These are phyloP conservation scores for Macrotrachela quadricornifera DNA, from an alignment of 1,140 invertebrate genomes.

Conservation along the genomic window DNA sequence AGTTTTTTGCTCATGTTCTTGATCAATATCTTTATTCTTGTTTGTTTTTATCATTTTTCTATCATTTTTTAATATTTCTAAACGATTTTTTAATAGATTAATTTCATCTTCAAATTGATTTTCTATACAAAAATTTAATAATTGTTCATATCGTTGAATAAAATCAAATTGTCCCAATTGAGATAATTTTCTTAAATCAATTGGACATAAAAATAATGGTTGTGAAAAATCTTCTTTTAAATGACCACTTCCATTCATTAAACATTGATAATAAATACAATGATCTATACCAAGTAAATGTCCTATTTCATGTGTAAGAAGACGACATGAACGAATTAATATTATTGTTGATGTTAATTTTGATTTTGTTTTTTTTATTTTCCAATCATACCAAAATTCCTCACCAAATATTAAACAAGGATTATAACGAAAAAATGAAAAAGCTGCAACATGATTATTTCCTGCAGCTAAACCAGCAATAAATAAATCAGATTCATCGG, in stretches of 20 bases:
- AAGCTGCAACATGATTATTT: conserved; percentile 17
- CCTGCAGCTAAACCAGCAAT: conserved; percentile 23
- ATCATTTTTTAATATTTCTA: too few species aligned
- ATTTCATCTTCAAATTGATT: too few species aligned
- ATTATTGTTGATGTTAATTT: neutral
- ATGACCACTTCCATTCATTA: conserved; percentile 24
- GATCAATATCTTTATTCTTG: too few species aligned
- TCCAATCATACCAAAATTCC: conserved; percentile 17
- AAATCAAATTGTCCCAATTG: conserved; percentile 17
- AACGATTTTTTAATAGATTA: too few species aligned
- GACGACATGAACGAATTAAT: conserved; percentile 11
- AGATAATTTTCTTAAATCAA: conserved; percentile 21
- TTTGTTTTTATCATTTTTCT: too few species aligned
- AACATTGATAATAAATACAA: conserved; percentile 21
- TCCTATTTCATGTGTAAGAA: conserved; percentile 21
- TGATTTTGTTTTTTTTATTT: conserved; percentile 14
- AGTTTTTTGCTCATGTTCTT: too few species aligned
- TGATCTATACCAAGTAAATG: conserved; percentile 21
- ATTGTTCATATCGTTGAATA: conserved; percentile 12
- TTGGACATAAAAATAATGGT: conserved; percentile 22
- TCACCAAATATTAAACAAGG: conserved; percentile 17
- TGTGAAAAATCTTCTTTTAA: conserved; percentile 20
- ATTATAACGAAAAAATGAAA: conserved; percentile 19
- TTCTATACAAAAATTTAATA: conserved; percentile 13
- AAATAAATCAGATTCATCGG: conserved; percentile 20